Evolutionary conservation across 1,140 invertebrate genomes (phyloP), one percentile per base, ranked within the genome.

Genomic region (Drosophila santomea): DNA sequence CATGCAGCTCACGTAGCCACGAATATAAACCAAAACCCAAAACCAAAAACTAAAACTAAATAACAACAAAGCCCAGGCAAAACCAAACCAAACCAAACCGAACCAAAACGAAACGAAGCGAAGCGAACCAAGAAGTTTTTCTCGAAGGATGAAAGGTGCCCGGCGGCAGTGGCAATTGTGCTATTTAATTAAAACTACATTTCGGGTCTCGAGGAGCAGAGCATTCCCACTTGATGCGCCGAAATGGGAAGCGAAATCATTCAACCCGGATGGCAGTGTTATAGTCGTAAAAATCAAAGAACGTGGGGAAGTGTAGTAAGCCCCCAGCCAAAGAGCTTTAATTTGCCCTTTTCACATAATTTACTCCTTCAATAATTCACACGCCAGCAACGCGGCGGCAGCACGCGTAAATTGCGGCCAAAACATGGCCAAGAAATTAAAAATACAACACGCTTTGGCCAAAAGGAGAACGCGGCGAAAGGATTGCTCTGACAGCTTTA

Each of bases 321-420:
- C 41, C 45, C 35, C 71, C n/a, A 25, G 39, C 41, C 71, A 47
- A 69, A 77, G 39, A 56, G 69, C 43, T 64, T 81, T 85, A 67
- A 84, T 84, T 80, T 72, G 50, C 78, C 71, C 62, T 83, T 83
- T 79, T 73, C 56, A 76, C 82, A 76, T 86, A 79, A 86, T 86
- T 86, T 86, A 83, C 83, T 88, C 68, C 78, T 88, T 88, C 80
- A 86, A 83, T 86, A 86, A 86, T 88, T 86, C 83, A 86, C 83
- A 88, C 79, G 51, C 64, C 68, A 52, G 20, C 48, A 57, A 43
- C 58, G 71, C 50, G 62, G 71, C 50, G 62, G 62, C 59, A 68
- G 62, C 61, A 64, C 82, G 69, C 79, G 61, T 77, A 86, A 85
- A 89, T 80, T 80, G 78, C 74, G 60, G 81, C 80, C 64, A 89